Evolutionary conservation across 1,140 invertebrate genomes (phyloP), one percentile per base, ranked within the genome.

Genomic region (Drosophila fuyamai): DNA sequence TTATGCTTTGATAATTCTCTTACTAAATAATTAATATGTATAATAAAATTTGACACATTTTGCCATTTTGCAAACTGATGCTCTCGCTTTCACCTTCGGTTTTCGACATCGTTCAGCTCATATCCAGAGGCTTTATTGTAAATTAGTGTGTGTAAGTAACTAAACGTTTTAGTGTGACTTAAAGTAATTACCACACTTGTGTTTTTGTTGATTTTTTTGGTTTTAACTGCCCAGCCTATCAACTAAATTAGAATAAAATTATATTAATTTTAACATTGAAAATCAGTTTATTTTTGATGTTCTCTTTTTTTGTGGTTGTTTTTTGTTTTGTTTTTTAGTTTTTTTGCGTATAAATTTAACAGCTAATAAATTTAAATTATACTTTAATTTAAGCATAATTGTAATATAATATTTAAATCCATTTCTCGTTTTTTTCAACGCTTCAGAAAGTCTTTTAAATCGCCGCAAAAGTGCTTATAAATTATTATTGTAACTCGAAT

Each of bases 281-380:
- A 89, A 89, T 89, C 85, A 81, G 61, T 89, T 89, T 89, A 84
- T 84, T 88, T 83, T 84, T 82, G 46, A 74, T 79, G 60, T 79
- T 81, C 75, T 81, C 58, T 79, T 63, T 83, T 82, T 50, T 81
- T 72, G 57, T 79, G 78, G 32, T 85, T 63, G 46, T 78, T 83
- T 82, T 76, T 80, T 54, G 23, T 55, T 60, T 43, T 56, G 61
- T 60, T 76, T 66, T 70, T 71, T 35, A 47, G 63, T 68, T 76
- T 75, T 71, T 88, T 83, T 89, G 80, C 80, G 77, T 88, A 89
- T 88, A 88, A 88, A 84, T 89, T 89, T 89, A 89, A 89, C 84
- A 89, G 73, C 84, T 89, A 89, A 88, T 83, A 75, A 89, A 81
- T 84, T 76, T 78, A 89, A 90, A 90, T 84, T 89, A 89, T 89